phyloP scores from a whole-genome alignment of 2,797 vertebrate genomes.

The Paedocypris micromegethes region DNA sequence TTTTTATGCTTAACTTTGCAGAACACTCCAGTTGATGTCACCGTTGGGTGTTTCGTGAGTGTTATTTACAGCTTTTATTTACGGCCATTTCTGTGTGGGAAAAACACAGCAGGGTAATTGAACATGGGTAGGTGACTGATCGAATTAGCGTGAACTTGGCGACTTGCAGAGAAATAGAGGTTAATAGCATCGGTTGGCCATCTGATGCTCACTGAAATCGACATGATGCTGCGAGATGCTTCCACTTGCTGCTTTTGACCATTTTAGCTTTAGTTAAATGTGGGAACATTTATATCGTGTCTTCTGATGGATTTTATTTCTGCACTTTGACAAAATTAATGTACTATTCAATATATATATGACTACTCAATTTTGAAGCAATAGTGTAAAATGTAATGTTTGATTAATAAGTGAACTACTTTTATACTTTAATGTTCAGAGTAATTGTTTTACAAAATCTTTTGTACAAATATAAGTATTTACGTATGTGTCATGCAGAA shows the following conservation, averaged over 20 bases:
- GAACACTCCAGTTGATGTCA: constrained; percentile 14
- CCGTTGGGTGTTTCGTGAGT: constrained; percentile 21
- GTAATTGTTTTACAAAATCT: too few species aligned
- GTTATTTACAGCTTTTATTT: constrained; percentile 33
- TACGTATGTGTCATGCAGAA: too few species aligned
- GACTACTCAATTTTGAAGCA: too few species aligned
- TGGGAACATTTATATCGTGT: too few species aligned
- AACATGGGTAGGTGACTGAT: constrained; percentile 46
- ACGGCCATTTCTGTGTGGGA: constrained; percentile 25
- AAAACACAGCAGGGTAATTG: constrained; percentile 40
- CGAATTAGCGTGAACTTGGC: constrained; percentile 38
- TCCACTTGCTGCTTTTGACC: constrained; percentile 4
- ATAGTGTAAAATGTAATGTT: too few species aligned
- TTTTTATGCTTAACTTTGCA: not conserved
- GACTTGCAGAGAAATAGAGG: constrained; percentile 36
- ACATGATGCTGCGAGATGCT: constrained; percentile 13
- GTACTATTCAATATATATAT: too few species aligned
- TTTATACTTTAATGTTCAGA: too few species aligned
- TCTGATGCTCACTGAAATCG: constrained; percentile 19
- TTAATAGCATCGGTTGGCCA: constrained; percentile 30
- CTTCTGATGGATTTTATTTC: too few species aligned
- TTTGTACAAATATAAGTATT: too few species aligned
- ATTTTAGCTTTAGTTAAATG: too few species aligned
- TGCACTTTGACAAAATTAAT: too few species aligned
- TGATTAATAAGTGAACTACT: too few species aligned